Conservation (phyloP, 2,888 invertebrate genomes). For the Branchellion lobata region DNA sequence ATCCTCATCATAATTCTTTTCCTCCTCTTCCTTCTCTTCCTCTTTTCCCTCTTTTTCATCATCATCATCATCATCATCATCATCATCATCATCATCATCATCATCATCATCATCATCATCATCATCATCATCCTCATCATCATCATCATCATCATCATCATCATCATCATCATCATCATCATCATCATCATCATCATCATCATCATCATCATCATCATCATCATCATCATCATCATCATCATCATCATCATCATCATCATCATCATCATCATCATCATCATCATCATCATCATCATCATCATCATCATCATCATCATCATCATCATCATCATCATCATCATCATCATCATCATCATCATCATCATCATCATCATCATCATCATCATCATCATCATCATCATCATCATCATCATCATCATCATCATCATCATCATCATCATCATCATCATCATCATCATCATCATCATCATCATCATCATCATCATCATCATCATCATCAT, state of each 20-base stretch:
- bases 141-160: slow-evolving; percentile 13
- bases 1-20: neutral
- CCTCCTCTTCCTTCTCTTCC: neutral
- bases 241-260: slow-evolving; percentile 35
- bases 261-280: slow-evolving; percentile 34
- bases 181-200: slow-evolving; percentile 4
- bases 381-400: slow-evolving; percentile 26
- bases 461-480: slow-evolving; percentile 13
- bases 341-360: slow-evolving; percentile 40
- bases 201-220: slow-evolving; percentile 13
- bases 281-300: slow-evolving; percentile 42
- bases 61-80: slow-evolving; percentile 5
- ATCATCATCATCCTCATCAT: too few species aligned
- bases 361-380: slow-evolving; percentile 34
- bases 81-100: slow-evolving; percentile 27
- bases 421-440: slow-evolving; percentile 32
- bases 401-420: slow-evolving; percentile 31
- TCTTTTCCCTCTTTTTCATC: neutral
- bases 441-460: slow-evolving; percentile 27
- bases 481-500: slow-evolving; percentile 20
- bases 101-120: slow-evolving; percentile 38
- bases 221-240: slow-evolving; percentile 18
- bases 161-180: slow-evolving; percentile 28
- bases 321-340: slow-evolving; percentile 43
- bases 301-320: slow-evolving; percentile 42